Evolutionary conservation across 2,888 invertebrate genomes (phyloP).

Genomic region (Caradrina kadenii): DNA sequence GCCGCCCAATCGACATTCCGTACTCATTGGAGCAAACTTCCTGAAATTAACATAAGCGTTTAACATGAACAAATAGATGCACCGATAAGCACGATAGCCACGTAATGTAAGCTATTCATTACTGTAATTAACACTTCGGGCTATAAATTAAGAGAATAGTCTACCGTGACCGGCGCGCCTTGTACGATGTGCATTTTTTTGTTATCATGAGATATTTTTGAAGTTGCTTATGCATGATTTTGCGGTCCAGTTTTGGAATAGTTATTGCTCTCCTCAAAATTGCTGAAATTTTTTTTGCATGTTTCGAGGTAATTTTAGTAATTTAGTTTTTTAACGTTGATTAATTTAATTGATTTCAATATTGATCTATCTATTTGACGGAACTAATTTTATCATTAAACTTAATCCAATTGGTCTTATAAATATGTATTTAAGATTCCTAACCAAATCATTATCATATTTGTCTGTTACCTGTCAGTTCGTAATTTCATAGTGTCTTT

Average conservation of each 20-base stretch:
- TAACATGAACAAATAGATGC: slow-evolving; percentile 84
- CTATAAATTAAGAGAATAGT: slow-evolving; percentile 81
- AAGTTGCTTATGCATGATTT: slow-evolving; percentile 13
- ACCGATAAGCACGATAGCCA: slow-evolving; percentile 76
- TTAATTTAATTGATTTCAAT: no score
- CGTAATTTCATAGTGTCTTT: no score
- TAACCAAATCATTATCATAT: no score
- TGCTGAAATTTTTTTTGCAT: no score
- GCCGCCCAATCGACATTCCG: slow-evolving; percentile 59
- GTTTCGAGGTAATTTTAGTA: no score
- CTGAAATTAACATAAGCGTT: slow-evolving; percentile 84
- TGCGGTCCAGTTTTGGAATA: not conserved
- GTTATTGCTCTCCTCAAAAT: not conserved
- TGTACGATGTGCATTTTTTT: slow-evolving; percentile 64
- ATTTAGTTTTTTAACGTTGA: no score
- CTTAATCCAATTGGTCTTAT: no score
- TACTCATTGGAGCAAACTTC: slow-evolving; percentile 83
- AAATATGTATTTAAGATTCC: no score
- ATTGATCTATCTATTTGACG: no score
- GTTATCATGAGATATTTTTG: slow-evolving; percentile 29
- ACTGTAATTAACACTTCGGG: slow-evolving; percentile 84
- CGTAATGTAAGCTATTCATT: slow-evolving; percentile 83
- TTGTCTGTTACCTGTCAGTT: no score
- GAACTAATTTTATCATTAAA: no score
- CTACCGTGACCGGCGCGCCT: slow-evolving; percentile 77